Conservation (phyloP, 2,888 invertebrate species). For the Scaptodrosophila latifasciaeformis region DNA sequence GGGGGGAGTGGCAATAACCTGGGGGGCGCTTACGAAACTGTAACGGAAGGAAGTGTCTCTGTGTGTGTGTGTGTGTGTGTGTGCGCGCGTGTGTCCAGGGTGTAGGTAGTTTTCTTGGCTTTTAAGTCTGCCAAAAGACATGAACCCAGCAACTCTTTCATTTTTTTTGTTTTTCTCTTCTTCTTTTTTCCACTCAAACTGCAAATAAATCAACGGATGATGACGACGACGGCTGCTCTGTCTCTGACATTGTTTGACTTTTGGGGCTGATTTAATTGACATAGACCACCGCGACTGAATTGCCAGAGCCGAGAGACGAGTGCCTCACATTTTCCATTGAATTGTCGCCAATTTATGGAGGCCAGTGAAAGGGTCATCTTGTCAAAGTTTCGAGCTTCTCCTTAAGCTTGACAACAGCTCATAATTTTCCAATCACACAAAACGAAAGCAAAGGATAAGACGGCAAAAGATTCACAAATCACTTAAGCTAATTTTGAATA, state of each 20-base stretch:
- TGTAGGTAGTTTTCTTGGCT: too few species aligned
- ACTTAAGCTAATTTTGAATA: too few species aligned
- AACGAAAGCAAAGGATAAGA: not conserved
- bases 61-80: too few species aligned
- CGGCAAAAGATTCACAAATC: too few species aligned
- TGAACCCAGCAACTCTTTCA: too few species aligned
- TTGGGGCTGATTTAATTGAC: constrained; percentile 53
- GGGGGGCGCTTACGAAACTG: too few species aligned
- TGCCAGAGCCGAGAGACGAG: constrained; percentile 5
- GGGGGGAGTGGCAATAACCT: too few species aligned
- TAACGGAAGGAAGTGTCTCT: constrained; percentile 58
- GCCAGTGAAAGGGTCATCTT: not conserved
- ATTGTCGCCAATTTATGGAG: constrained; percentile 60
- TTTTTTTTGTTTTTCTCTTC: not conserved
- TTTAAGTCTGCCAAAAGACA: too few species aligned
- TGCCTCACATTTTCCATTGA: constrained; percentile 37
- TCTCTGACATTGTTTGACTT: not conserved
- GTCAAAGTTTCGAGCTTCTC: constrained; percentile 19
- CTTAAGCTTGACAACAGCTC: constrained; percentile 55
- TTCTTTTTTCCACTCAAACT: too few species aligned
- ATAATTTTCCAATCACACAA: constrained; percentile 37
- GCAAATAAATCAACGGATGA: not conserved
- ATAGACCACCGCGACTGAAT: constrained; percentile 55
- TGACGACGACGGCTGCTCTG: not conserved
- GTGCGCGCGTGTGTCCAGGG: too few species aligned